Evolutionary conservation across 2,113 vertebrate genomes (phyloP).

Genomic region (Ctenomys sociabilis): DNA sequence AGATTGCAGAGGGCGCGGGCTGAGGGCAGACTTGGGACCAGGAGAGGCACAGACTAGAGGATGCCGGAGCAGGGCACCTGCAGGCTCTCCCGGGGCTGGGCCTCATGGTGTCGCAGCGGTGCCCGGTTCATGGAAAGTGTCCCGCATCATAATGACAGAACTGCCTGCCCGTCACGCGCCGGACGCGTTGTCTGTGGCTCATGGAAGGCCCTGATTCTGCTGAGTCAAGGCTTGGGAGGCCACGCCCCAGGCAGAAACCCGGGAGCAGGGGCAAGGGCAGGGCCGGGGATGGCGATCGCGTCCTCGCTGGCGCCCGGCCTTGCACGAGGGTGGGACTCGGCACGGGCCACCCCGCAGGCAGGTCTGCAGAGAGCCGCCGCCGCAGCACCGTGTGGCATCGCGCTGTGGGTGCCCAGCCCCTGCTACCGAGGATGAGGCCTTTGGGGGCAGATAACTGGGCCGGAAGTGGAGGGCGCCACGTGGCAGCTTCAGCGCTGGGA

Average conservation of each 20-base stretch:
- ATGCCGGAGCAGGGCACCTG: neutral
- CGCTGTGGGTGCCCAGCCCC: accelerated
- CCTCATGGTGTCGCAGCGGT: accelerated
- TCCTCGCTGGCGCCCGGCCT: neutral
- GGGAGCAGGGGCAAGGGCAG: accelerated
- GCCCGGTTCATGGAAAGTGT: neutral
- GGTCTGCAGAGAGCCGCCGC: accelerated
- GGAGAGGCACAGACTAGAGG: neutral
- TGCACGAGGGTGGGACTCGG: accelerated
- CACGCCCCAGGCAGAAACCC: accelerated
- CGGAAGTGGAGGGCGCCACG: accelerated
- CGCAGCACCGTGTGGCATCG: accelerated
- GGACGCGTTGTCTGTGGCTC: neutral
- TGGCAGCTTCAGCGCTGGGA: neutral
- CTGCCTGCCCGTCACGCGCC: accelerated
- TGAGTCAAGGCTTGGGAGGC: accelerated
- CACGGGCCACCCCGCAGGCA: no score
- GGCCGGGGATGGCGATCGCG: neutral
- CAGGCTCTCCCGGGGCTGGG: neutral
- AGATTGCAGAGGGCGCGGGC: accelerated
- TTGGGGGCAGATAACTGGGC: accelerated
- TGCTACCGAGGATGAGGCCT: neutral
- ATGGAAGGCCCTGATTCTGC: neutral
- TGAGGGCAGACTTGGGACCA: neutral
- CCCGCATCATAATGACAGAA: neutral